Evolutionary conservation across 2,888 invertebrate genomes (phyloP).

Genomic region (Orchesella flavescens): DNA sequence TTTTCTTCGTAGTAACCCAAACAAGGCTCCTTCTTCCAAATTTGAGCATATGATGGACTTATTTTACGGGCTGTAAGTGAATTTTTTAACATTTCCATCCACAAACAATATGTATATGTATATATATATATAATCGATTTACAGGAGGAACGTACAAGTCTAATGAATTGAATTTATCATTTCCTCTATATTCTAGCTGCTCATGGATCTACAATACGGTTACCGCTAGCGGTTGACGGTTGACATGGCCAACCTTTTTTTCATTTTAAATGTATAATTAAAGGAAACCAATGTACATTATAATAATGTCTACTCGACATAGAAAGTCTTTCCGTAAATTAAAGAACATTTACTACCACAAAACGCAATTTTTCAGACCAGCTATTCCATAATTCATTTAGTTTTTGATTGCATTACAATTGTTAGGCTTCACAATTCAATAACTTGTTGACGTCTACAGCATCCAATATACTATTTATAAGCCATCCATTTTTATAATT

Average conservation of each 20-base stretch:
- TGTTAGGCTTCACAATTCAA: too few relatives aligned
- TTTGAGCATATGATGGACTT: slow-evolving; percentile 14
- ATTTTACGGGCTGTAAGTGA: slow-evolving; percentile 26
- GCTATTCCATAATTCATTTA: too few relatives aligned
- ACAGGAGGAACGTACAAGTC: too few relatives aligned
- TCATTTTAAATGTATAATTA: not conserved
- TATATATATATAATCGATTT: too few relatives aligned
- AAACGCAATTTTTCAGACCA: not conserved
- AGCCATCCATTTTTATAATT: too few relatives aligned
- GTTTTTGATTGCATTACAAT: too few relatives aligned
- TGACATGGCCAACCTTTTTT: not conserved
- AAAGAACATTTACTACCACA: not conserved
- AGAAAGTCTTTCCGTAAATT: not conserved
- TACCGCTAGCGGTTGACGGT: not conserved
- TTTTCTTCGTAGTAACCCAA: slow-evolving; percentile 4
- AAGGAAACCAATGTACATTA: not conserved
- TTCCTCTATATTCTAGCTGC: not conserved
- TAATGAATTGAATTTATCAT: not conserved
- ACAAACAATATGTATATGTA: too few relatives aligned
- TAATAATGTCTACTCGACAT: not conserved
- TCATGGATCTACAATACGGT: not conserved
- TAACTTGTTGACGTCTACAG: too few relatives aligned
- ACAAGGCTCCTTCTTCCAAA: slow-evolving; percentile 17
- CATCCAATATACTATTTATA: too few relatives aligned
- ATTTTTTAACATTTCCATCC: not conserved